phyloP scores from a whole-genome alignment of 2,888 invertebrate genomes.

The Lissocephala sabroskyi region DNA sequence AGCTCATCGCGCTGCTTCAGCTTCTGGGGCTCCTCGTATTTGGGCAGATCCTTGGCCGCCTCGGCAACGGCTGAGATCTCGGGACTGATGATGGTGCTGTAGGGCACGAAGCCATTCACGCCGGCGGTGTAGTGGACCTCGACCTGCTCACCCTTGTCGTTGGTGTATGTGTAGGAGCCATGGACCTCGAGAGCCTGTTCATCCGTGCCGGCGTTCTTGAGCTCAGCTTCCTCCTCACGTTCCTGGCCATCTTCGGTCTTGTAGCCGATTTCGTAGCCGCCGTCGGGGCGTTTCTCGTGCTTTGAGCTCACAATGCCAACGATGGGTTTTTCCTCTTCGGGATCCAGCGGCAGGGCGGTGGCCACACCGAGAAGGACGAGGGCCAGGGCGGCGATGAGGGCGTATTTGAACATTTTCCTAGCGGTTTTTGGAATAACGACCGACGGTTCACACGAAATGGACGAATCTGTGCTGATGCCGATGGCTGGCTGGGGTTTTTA shows the following conservation, averaged over 20 bases:
- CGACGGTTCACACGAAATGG: too few species aligned
- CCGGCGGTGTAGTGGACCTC: conserved; percentile 70
- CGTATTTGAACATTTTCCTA: too few species aligned
- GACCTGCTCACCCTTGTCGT: conserved; percentile 61
- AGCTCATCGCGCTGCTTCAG: background rate
- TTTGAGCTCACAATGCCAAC: conserved; percentile 60
- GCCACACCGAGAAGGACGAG: conserved; percentile 23
- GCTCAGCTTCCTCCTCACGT: conserved; percentile 53
- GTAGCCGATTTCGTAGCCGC: conserved; percentile 54
- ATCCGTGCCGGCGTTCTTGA: conserved; percentile 53
- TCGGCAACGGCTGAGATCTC: conserved; percentile 66
- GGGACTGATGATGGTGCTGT: conserved; percentile 57
- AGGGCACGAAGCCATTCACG: conserved; percentile 69
- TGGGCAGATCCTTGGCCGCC: conserved; percentile 65
- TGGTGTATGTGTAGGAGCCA: conserved; percentile 68
- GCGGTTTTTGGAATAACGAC: too few species aligned
- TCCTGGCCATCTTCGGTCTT: conserved; percentile 59
- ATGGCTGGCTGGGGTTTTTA: too few species aligned
- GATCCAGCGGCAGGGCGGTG: conserved; percentile 30
- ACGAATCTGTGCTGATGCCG: too few species aligned
- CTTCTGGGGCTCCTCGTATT: conserved; percentile 11
- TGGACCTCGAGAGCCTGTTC: conserved; percentile 55
- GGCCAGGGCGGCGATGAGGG: conserved; percentile 24
- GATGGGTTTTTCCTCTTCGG: conserved; percentile 29
- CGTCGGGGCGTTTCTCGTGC: conserved; percentile 48